Evolutionary conservation across 2,797 vertebrate genomes (phyloP).

Genomic region (Hephaestus fuliginosus): DNA sequence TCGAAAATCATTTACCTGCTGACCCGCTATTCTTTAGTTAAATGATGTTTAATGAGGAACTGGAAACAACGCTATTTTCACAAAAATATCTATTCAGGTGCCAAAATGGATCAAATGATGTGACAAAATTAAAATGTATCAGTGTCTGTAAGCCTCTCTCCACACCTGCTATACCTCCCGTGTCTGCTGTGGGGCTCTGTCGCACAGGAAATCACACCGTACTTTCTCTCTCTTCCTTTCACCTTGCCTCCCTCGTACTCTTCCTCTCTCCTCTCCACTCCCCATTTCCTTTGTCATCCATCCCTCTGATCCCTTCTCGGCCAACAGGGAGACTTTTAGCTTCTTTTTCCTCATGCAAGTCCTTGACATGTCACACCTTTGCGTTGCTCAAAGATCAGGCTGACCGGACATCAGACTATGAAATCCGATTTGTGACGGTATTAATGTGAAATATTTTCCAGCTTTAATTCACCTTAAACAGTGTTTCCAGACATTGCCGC

Average conservation of each 20-base stretch:
- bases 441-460: slow-evolving; percentile 36
- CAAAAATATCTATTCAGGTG: slow-evolving; percentile 10
- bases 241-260: slow-evolving; percentile 43
- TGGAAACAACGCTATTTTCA: slow-evolving; percentile 9
- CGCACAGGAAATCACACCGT: slow-evolving; percentile 83
- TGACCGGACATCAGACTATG: slow-evolving; percentile 41
- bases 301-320: slow-evolving; percentile 62
- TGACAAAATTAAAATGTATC: slow-evolving; percentile 43
- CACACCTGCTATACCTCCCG: slow-evolving; percentile 81
- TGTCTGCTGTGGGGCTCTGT: slow-evolving; percentile 88
- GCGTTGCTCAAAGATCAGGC: slow-evolving; percentile 54
- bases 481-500: slow-evolving; percentile 24
- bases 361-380: slow-evolving; percentile 67
- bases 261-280: slow-evolving; percentile 46
- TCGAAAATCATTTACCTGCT: slow-evolving; percentile 20
- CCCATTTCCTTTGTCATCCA: slow-evolving; percentile 73
- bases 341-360: slow-evolving; percentile 52
- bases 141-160: slow-evolving; percentile 18
- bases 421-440: slow-evolving; percentile 44
- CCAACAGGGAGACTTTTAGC: slow-evolving; percentile 58
- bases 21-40: slow-evolving; percentile 18
- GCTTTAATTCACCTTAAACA: slow-evolving; percentile 35
- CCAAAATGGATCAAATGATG: slow-evolving; percentile 20
- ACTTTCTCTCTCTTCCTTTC: slow-evolving; percentile 45
- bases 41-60: slow-evolving; percentile 11